Conservation (phyloP, 1,140 invertebrate species). For the Stegodyphus dumicola region DNA sequence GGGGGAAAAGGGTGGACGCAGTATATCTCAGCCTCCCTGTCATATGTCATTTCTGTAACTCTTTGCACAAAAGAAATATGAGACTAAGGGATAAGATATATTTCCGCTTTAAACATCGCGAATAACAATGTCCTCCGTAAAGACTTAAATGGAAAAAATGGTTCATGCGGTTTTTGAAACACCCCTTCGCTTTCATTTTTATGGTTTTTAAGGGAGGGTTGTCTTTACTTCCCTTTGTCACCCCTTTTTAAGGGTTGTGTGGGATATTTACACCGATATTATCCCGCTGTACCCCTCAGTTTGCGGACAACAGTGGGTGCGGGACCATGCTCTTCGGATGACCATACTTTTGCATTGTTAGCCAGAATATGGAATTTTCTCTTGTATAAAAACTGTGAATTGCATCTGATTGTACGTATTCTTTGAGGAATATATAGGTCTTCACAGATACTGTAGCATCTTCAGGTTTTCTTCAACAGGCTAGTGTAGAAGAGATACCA, state of each 20-base stretch:
- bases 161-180: not conserved
- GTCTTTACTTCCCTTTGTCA: not conserved
- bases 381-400: no score
- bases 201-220: slow-evolving; percentile 17
- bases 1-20: slow-evolving; percentile 1
- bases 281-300: slow-evolving; percentile 50
- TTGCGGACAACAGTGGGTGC: not conserved
- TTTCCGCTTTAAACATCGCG: slow-evolving; percentile 11
- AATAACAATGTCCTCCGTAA: not conserved
- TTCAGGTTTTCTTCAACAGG: no score
- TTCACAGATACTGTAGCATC: no score
- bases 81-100: slow-evolving; percentile 22
- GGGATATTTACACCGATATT: slow-evolving; percentile 35
- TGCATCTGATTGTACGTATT: no score
- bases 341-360: no score
- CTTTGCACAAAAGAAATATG: not conserved
- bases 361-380: no score
- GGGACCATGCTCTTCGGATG: not conserved
- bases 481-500: no score
- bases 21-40: not conserved
- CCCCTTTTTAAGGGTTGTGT: slow-evolving; percentile 16
- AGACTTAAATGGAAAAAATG: slow-evolving; percentile 9
- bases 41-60: slow-evolving; percentile 24
- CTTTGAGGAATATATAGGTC: no score
- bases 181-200: slow-evolving; percentile 26